Conservation (phyloP, 2,797 vertebrate genomes). For the Enteromius afrohamiltoni region DNA sequence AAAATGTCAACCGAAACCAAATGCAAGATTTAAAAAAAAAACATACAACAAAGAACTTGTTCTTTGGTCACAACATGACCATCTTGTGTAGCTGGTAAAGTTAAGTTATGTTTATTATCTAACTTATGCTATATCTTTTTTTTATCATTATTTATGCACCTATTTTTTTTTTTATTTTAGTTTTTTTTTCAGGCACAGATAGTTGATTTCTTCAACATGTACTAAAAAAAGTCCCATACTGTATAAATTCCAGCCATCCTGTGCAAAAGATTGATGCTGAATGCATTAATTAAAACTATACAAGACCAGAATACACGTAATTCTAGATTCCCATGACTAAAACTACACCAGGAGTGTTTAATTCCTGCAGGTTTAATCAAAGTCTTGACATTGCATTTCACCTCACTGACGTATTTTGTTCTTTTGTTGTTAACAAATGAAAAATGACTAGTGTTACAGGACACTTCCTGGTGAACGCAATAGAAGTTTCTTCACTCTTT, state of each 20-base stretch:
- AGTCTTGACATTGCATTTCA: constrained; percentile 65
- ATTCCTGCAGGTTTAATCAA: constrained; percentile 71
- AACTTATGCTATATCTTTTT: too few relatives aligned
- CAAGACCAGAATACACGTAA: constrained; percentile 51
- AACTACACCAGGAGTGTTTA: constrained; percentile 59
- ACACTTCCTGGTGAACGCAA: not conserved
- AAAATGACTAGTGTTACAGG: not conserved
- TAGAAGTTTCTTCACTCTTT: not conserved
- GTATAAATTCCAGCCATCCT: constrained; percentile 67
- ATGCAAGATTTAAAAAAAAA: not conserved
- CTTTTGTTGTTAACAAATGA: constrained; percentile 28
- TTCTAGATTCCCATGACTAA: constrained; percentile 65
- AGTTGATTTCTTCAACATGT: not conserved
- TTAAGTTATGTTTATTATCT: not conserved
- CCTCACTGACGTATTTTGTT: constrained; percentile 60
- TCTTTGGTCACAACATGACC: not conserved
- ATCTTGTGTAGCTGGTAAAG: not conserved
- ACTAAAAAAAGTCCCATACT: constrained; percentile 54
- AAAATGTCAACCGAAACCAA: not conserved
- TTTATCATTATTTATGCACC: not conserved
- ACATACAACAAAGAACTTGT: too few relatives aligned
- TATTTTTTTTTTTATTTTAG: too few relatives aligned
- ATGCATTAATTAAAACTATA: constrained; percentile 69
- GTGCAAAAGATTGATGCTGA: constrained; percentile 65
- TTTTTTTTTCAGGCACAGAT: too few relatives aligned